Base-by-base conservation (phyloP, 2,797 vertebrate genomes). In the Triplophysa yarkandensis region DNA sequence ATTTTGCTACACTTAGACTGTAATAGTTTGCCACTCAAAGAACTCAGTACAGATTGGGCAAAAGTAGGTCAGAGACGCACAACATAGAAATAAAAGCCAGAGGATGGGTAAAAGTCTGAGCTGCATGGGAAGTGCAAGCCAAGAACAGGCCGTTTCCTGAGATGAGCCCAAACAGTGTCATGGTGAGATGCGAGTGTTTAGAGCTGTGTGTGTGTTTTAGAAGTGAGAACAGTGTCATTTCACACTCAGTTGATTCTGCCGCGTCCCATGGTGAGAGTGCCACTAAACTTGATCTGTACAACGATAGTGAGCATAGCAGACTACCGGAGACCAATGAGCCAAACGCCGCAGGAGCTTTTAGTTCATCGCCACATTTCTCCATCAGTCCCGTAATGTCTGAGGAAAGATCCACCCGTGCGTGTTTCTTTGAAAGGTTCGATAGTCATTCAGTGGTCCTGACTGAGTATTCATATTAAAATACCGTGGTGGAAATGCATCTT, bases 321-420 rank as follows among this genome's bases (percentile, higher is more conserved):
- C 81, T 74, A 84, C 89, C 79, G 82, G 85, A 74, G 78, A 61
- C 79, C 83, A 87, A 85, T 86, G 86, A 88, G 80, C 78, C 86
- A 63, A 81, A 80, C 74, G 27, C 63, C n/a, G 19, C 52, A 34
- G 60, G 54, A 68, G 62, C 36, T 76, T 74, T 57, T 36, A 57
- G 66, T 71, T 69, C 54, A 48, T 55, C 30, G 4, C 19, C 19
- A 28, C 34, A 16, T 71, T 46, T 32, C 61, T 61, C 52, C 54
- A 39, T 78, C 71, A 46, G 58, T 43, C 39, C 6, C 44, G 7
- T 21, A 19, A 28, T 30, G 25, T 50, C 60, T 50, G 7, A 48
- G 32, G 30, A 52, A 36, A 13, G 36, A 52, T 13, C 48, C 23
- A 52, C 17, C 17, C 9, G 23, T 32, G 63, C 60, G 19, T 70